Conservation (phyloP, 2,888 invertebrate species). For the Branchipolynoe longqiensis region DNA sequence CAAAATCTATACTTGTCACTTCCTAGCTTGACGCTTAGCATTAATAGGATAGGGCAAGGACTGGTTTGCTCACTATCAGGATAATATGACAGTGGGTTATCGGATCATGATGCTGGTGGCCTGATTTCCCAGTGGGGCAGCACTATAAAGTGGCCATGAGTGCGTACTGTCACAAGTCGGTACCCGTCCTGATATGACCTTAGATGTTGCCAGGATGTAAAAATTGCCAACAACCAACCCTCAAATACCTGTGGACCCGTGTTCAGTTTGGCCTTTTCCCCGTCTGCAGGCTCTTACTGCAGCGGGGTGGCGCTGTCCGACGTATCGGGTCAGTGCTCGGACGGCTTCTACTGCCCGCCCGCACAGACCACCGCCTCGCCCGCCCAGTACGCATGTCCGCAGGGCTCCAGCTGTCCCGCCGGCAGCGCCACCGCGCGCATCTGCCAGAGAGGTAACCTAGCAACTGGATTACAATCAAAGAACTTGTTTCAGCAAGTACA, state of each 20-base stretch:
- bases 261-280: background rate
- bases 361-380: slow-evolving; percentile 75
- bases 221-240: background rate
- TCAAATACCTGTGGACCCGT: background rate
- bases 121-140: no score
- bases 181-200: no score
- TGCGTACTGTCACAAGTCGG: no score
- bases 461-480: background rate
- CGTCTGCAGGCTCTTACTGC: slow-evolving; percentile 76
- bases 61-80: no score
- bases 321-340: slow-evolving; percentile 73
- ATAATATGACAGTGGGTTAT: no score
- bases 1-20: no score
- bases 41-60: no score
- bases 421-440: slow-evolving; percentile 74
- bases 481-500: no score
- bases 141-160: no score
- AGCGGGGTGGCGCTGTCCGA: slow-evolving; percentile 72
- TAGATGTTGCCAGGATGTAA: no score
- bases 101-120: no score
- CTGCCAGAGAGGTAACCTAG: slow-evolving; percentile 72
- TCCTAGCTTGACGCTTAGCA: no score
- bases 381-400: slow-evolving; percentile 71
- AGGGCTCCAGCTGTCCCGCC: slow-evolving; percentile 75
- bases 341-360: slow-evolving; percentile 79